A percentile compares a stretch with the other conserved stretches of the same genome.
Evolutionary conservation across 2,888 invertebrate species (phyloP).

Genomic region (Pterostichus niger): DNA sequence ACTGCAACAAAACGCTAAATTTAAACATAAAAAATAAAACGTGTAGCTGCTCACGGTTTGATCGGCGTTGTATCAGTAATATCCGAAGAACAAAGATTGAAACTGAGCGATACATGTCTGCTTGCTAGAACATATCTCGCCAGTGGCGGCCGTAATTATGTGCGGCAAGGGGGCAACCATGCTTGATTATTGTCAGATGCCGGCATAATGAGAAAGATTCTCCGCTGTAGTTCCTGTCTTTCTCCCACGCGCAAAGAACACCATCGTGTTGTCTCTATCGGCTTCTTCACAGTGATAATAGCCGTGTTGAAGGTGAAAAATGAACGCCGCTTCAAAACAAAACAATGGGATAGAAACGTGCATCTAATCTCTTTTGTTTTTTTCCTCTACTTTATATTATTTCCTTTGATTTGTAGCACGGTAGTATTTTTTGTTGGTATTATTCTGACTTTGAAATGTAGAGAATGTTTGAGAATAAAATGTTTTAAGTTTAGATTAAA

Average conservation of each 20-base stretch:
- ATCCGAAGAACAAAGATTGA: slow-evolving; percentile 59
- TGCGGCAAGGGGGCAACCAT: slow-evolving; percentile 52
- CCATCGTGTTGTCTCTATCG: slow-evolving; percentile 18
- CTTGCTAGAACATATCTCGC: slow-evolving; percentile 37
- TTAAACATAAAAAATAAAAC: slow-evolving; percentile 43
- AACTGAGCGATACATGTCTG: slow-evolving; percentile 60
- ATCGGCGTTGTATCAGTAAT: slow-evolving; percentile 60
- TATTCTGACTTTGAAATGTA: background rate
- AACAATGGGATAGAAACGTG: slow-evolving; percentile 62
- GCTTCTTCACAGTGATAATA: slow-evolving; percentile 50
- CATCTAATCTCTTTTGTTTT: slow-evolving; percentile 63
- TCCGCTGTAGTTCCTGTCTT: slow-evolving; percentile 22
- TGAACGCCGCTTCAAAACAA: slow-evolving; percentile 60
- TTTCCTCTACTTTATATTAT: slow-evolving; percentile 43
- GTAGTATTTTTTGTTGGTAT: slow-evolving; percentile 22
- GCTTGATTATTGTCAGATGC: slow-evolving; percentile 66
- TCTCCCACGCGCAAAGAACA: background rate
- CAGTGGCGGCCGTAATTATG: slow-evolving; percentile 56
- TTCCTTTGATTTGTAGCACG: slow-evolving; percentile 53
- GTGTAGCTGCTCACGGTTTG: slow-evolving; percentile 40
- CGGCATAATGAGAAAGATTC: slow-evolving; percentile 66
- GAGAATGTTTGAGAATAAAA: slow-evolving; percentile 12
- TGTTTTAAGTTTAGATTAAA: slow-evolving; percentile 1
- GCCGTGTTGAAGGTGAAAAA: slow-evolving; percentile 65
- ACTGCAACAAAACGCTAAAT: slow-evolving; percentile 32